Base-by-base conservation (phyloP, 2,113 vertebrate genomes). In the Bungarus multicinctus region DNA sequence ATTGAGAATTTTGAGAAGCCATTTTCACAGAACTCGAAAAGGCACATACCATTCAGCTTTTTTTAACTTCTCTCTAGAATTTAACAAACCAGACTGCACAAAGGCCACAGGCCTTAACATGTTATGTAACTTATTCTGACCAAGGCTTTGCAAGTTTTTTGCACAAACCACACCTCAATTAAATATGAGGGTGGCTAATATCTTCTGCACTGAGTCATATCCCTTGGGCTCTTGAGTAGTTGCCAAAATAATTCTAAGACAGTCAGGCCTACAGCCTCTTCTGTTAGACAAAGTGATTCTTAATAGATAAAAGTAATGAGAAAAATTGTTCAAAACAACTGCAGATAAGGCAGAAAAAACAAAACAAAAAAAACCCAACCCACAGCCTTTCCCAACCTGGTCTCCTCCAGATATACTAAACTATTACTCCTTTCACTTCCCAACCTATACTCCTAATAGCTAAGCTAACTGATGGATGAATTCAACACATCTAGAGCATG, bases 131-230 rank as follows among this genome's bases (percentile, higher is more conserved):
- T 53, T 87, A 92, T 87, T 86, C 3, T 91, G 69, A 91, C 55
- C 93, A 92, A 22, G 55, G 81, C 1, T 85, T 64, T 85, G n/a
- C n/a, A 74, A 52, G 9, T 20, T 96, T 55, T 86, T 4, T 89
- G 89, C 30, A 22, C 85, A 64, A 6, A 34, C 74, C 58, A 34
- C 92, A 93, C 18, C 47, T 25, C 1, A 52, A n/a, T 0, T 57
- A 55, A 69, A 57, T 39, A 91, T 34, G 0, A 92, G 87, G 89
- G 34, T 55, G n/a, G 64, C 54, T 43, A 64, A 3, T 87, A 43
- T 50, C 45, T 93, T 27, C 50, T 60, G 16, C 54, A 85, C 12
- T 89, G 90, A 89, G 90, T 88, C 93, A 94, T 30, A 87, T 85
- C 11, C 20, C 45, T 81, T 45, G 90, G 25, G 7, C 2, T 0